Conservation (phyloP, 2,888 invertebrate species). For the Axea sp. region DNA sequence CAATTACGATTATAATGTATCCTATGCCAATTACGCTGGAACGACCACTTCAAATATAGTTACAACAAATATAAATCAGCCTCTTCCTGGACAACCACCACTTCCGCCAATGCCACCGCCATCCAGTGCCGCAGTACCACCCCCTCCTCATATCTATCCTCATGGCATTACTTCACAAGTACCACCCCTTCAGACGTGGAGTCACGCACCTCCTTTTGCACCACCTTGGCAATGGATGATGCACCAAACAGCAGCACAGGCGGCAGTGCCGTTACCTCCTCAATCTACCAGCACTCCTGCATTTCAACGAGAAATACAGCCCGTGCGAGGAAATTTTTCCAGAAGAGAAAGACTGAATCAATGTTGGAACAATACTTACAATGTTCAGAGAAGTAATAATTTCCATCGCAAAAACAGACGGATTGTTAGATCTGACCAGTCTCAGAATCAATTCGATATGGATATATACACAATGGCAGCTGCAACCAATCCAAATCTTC, state of each 20-base stretch:
- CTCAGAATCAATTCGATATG: slow-evolving; percentile 72
- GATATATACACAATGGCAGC: slow-evolving; percentile 70
- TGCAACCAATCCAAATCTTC: slow-evolving; percentile 63
- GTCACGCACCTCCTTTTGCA: slow-evolving; percentile 67
- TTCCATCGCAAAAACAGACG: slow-evolving; percentile 76
- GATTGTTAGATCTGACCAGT: slow-evolving; percentile 69
- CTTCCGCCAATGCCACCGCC: slow-evolving; percentile 78
- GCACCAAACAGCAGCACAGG: slow-evolving; percentile 70
- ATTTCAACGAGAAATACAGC: slow-evolving; percentile 72
- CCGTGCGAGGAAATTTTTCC: slow-evolving; percentile 71
- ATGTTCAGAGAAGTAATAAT: slow-evolving; percentile 73
- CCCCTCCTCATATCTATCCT: slow-evolving; percentile 73
- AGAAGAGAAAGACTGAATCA: slow-evolving; percentile 72
- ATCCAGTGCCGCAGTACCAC: slow-evolving; percentile 69
- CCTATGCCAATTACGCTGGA: slow-evolving; percentile 71
- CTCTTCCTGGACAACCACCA: slow-evolving; percentile 77
- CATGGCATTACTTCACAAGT: slow-evolving; percentile 74
- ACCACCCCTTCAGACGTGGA: slow-evolving; percentile 73
- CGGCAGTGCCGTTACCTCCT: slow-evolving; percentile 63
- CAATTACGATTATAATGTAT: slow-evolving; percentile 70
- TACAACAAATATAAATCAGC: slow-evolving; percentile 71
- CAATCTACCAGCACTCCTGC: slow-evolving; percentile 68
- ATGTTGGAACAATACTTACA: slow-evolving; percentile 71
- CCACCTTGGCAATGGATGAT: slow-evolving; percentile 77
- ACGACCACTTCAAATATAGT: slow-evolving; percentile 63